phyloP scores from a whole-genome alignment of 2,113 vertebrate genomes.

The Hemibagrus wyckioides region DNA sequence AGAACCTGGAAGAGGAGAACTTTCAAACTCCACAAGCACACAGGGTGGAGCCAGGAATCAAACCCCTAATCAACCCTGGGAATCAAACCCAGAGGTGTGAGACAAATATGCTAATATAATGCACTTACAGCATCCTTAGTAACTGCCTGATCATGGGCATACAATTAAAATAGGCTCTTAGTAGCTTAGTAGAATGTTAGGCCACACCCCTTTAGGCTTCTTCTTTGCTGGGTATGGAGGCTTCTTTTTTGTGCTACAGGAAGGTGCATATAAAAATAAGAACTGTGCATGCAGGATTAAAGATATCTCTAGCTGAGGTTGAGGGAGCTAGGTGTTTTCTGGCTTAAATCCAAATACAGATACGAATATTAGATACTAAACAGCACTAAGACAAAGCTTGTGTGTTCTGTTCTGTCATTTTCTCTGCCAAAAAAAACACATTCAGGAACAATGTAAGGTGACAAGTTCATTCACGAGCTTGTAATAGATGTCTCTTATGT shows the following conservation, averaged over 20 bases:
- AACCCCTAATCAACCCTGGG: too few species aligned
- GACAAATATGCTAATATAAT: background rate
- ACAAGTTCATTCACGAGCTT: background rate
- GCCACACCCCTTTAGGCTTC: background rate
- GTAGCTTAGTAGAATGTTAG: background rate
- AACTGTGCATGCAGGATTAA: background rate
- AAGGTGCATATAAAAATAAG: background rate
- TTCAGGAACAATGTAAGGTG: background rate
- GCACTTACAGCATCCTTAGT: background rate
- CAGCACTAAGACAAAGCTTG: too few species aligned
- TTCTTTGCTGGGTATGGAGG: background rate
- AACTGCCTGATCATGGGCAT: background rate
- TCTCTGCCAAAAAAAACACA: background rate
- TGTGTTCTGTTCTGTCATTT: too few species aligned
- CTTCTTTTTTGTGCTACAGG: background rate
- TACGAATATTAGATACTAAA: too few species aligned
- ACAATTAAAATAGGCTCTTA: background rate
- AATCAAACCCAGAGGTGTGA: too few species aligned
- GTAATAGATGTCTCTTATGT: conserved; percentile 24
- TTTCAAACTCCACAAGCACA: too few species aligned
- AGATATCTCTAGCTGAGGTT: background rate
- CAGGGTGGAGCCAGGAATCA: too few species aligned
- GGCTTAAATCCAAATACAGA: background rate
- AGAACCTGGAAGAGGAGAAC: too few species aligned
- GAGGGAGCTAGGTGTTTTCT: too few species aligned